Evolutionary conservation across 1,140 invertebrate species (phyloP).

Genomic region (Holotrichia oblita): DNA sequence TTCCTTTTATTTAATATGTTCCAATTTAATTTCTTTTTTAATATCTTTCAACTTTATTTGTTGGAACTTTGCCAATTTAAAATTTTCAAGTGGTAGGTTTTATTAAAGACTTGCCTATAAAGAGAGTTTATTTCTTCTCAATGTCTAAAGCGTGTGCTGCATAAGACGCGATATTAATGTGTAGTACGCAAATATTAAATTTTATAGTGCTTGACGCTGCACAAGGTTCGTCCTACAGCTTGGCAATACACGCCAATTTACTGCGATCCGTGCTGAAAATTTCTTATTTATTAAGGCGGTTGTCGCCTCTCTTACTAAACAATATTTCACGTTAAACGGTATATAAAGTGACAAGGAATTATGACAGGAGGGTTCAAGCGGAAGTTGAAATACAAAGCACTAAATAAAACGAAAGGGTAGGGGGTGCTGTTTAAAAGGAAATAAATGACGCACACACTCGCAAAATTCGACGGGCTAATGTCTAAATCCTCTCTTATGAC

Average conservation of each 20-base stretch:
- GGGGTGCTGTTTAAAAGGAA: neutral
- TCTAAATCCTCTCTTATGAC: neutral
- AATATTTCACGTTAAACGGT: conserved; percentile 17
- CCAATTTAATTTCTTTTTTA: neutral
- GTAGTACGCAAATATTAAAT: neutral
- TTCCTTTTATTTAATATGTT: neutral
- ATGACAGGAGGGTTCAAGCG: neutral
- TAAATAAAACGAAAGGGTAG: neutral
- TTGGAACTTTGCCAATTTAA: neutral
- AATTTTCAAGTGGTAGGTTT: neutral
- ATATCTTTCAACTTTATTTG: neutral
- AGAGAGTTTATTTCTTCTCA: neutral
- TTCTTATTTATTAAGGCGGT: conserved; percentile 12
- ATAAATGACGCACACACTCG: neutral
- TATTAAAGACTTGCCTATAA: neutral
- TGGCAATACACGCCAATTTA: neutral
- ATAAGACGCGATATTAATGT: conserved; percentile 3
- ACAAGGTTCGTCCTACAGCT: neutral
- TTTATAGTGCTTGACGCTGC: neutral
- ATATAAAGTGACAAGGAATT: neutral
- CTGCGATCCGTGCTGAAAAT: neutral
- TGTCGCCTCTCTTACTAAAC: conserved; percentile 13
- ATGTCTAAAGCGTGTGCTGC: neutral
- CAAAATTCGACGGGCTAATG: neutral
- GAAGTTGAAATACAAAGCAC: neutral